These are phyloP conservation scores for Poeciliopsis turrubarensis DNA, from an alignment of 2,113 vertebrate genomes.

Conservation along the genomic window DNA sequence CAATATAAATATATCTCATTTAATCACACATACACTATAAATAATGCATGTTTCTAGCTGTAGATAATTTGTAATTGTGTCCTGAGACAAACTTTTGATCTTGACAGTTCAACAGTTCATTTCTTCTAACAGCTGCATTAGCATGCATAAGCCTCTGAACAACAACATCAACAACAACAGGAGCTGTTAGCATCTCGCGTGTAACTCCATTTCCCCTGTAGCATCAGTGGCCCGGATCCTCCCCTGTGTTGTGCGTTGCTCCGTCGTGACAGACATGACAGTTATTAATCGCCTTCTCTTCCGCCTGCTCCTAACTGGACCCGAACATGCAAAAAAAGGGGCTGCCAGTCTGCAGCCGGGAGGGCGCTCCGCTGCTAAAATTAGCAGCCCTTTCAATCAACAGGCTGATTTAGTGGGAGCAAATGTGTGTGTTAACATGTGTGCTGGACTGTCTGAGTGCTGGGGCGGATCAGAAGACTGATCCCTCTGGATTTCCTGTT, in stretches of 20 bases:
- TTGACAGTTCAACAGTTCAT: neutral
- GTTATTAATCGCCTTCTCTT: constrained; percentile 77
- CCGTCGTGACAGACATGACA: constrained; percentile 73
- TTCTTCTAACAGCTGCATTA: neutral
- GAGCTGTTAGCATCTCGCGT: constrained; percentile 71
- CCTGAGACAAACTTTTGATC: neutral
- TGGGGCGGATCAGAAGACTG: constrained; percentile 56
- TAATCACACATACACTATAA: neutral
- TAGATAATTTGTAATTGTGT: neutral
- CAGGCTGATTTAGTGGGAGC: constrained; percentile 68
- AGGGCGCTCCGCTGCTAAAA: constrained; percentile 65
- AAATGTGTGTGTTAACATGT: constrained; percentile 46
- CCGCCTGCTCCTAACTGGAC: constrained; percentile 63
- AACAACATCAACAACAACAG: constrained; percentile 47
- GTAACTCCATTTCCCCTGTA: constrained; percentile 62
- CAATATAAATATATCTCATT: neutral
- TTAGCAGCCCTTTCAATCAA: constrained; percentile 75
- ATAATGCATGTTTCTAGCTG: neutral
- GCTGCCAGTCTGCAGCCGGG: constrained; percentile 36
- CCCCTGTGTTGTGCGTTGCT: constrained; percentile 38
- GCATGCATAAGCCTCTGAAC: constrained; percentile 2
- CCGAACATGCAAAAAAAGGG: constrained; percentile 40
- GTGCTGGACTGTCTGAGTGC: constrained; percentile 48
- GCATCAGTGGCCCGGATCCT: constrained; percentile 24
- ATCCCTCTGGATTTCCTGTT: constrained; percentile 71